Evolutionary conservation across 2,797 vertebrate genomes (phyloP).

Genomic region (Eospalax fontanierii): DNA sequence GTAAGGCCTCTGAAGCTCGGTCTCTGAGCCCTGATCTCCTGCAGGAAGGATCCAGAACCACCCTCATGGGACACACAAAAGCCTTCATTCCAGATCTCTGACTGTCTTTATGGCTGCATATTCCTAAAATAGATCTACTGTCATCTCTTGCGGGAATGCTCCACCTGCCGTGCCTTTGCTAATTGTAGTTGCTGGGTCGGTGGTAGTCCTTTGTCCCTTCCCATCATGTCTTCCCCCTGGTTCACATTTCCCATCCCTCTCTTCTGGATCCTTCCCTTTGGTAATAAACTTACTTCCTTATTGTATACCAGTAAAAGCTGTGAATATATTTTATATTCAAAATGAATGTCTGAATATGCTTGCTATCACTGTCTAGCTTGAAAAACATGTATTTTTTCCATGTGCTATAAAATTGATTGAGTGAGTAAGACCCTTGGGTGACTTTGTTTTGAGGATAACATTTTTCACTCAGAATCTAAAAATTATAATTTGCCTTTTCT

Average conservation of each 20-base stretch:
- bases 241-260: not conserved
- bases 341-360: not conserved
- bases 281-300: conserved; percentile 23
- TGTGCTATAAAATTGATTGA: not conserved
- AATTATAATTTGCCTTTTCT: too few species aligned
- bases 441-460: not conserved
- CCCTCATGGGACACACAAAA: not conserved
- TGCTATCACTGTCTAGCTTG: not conserved
- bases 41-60: not conserved
- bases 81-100: not conserved
- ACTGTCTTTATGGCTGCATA: not conserved
- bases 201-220: not conserved
- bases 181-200: not conserved
- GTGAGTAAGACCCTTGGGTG: not conserved
- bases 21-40: not conserved
- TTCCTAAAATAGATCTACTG: not conserved
- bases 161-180: too few species aligned
- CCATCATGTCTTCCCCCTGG: not conserved
- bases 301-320: conserved; percentile 50
- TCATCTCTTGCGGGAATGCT: not conserved
- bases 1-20: conserved; percentile 3
- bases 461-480: conserved; percentile 43
- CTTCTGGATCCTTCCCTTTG: conserved; percentile 32
- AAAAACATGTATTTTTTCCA: conserved; percentile 46
- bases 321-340: conserved; percentile 33